Percentiles rank a stretch among this genome's conserved stretches.
phyloP scores from a whole-genome alignment of 2,797 vertebrate species.

The Anabacerthia variegaticeps region DNA sequence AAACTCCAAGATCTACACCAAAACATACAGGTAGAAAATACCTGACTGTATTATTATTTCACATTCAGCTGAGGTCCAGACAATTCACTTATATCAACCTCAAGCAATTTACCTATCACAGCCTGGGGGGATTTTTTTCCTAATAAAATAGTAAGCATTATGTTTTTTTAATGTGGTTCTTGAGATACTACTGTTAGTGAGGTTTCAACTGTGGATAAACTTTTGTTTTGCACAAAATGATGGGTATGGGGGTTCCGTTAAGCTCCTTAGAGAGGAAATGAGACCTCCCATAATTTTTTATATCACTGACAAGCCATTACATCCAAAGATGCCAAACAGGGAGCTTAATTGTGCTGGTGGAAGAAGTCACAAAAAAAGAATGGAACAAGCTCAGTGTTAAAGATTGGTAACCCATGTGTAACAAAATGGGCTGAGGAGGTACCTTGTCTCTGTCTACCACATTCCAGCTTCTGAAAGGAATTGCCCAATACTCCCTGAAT shows the following conservation, averaged over 20 bases:
- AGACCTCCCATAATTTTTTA: not conserved
- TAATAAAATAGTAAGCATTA: not conserved
- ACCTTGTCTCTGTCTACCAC: not conserved
- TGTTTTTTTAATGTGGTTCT: not conserved
- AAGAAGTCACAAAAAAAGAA: not conserved
- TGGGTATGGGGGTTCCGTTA: not conserved
- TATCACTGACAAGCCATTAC: not conserved
- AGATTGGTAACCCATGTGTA: not conserved
- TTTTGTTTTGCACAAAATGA: not conserved
- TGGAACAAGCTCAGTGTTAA: not conserved
- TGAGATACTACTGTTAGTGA: not conserved
- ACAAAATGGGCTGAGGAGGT: not conserved
- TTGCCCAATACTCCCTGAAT: not conserved
- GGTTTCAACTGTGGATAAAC: not conserved
- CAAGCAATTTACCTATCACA: not conserved
- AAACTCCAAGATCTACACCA: not conserved
- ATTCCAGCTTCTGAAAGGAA: not conserved
- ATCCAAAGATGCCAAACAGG: not conserved
- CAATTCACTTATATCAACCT: not conserved
- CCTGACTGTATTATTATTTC: not conserved
- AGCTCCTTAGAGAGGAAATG: not conserved
- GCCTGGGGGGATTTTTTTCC: not conserved
- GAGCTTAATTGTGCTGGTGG: not conserved
- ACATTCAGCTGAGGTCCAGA: not conserved
- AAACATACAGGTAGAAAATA: not conserved